Evolutionary conservation across 2,113 vertebrate species (phyloP).

Genomic region (Polypterus bichir): DNA sequence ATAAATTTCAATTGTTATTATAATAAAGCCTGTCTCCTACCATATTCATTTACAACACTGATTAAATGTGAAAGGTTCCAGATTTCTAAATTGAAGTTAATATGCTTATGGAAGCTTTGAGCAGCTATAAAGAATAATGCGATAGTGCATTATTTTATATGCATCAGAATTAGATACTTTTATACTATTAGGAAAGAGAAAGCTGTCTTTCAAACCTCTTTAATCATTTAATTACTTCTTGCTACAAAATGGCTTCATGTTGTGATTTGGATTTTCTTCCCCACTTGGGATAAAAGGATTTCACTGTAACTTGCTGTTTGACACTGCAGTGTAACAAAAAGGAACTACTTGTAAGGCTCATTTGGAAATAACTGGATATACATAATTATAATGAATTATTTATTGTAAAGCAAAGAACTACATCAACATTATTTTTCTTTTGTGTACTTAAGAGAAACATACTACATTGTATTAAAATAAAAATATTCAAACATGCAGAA

Average conservation of each 20-base stretch:
- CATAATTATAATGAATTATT: constrained; percentile 10
- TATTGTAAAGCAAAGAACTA: constrained; percentile 1
- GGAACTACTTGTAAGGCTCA: constrained; percentile 9
- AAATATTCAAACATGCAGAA: too few relatives aligned
- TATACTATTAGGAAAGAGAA: neutral
- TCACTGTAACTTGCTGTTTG: constrained; percentile 1
- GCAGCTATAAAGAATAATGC: neutral
- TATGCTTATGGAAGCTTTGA: constrained; percentile 1
- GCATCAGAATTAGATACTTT: constrained; percentile 4
- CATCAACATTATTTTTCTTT: neutral
- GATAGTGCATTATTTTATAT: constrained; percentile 1
- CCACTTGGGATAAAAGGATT: constrained; percentile 4
- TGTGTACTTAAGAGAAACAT: constrained; percentile 1
- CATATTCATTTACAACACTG: neutral
- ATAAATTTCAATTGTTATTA: constrained; percentile 15
- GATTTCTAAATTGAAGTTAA: constrained; percentile 13
- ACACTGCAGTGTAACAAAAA: constrained; percentile 10
- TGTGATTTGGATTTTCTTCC: neutral
- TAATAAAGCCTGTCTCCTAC: constrained; percentile 10
- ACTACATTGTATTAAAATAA: too few relatives aligned
- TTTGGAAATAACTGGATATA: constrained; percentile 3
- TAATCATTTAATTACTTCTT: constrained; percentile 13
- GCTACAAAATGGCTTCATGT: constrained; percentile 5
- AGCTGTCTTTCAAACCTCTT: neutral
- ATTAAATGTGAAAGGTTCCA: neutral